Conservation (phyloP, 2,797 vertebrate species). For the Phataginus tricuspis region DNA sequence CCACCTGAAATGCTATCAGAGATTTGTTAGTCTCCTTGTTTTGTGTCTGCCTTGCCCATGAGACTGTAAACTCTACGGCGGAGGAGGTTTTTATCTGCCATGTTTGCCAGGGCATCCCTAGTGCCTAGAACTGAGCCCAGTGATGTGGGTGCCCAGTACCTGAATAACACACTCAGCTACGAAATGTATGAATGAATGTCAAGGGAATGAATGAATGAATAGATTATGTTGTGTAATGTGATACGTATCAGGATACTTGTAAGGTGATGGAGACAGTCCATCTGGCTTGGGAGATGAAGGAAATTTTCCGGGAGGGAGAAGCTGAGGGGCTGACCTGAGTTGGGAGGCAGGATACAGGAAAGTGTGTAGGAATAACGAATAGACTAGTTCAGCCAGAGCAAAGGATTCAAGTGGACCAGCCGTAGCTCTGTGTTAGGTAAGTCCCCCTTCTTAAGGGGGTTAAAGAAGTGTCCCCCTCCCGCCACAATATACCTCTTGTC, state of each 20-base stretch:
- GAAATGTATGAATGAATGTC: background rate
- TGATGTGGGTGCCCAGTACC: accelerated
- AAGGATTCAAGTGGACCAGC: background rate
- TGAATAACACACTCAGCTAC: background rate
- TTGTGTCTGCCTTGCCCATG: background rate
- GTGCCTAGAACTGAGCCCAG: background rate
- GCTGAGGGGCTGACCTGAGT: background rate
- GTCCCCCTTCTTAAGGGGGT: background rate
- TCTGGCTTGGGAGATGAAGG: background rate
- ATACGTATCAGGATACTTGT: background rate
- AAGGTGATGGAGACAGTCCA: too few species aligned
- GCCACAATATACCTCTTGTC: background rate
- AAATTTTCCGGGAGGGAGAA: background rate
- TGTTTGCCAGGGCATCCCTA: background rate
- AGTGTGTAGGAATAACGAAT: background rate
- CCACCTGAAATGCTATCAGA: background rate
- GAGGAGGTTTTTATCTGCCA: background rate
- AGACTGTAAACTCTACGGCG: background rate
- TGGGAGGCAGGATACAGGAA: background rate
- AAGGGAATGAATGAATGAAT: background rate
- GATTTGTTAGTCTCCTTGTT: background rate
- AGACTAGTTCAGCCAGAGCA: background rate
- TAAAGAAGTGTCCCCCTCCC: background rate
- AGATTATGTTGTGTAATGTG: background rate
- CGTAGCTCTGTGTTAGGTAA: background rate